Evolutionary conservation across 2,888 invertebrate genomes (phyloP).

Genomic region (Andrena trimmerana): DNA sequence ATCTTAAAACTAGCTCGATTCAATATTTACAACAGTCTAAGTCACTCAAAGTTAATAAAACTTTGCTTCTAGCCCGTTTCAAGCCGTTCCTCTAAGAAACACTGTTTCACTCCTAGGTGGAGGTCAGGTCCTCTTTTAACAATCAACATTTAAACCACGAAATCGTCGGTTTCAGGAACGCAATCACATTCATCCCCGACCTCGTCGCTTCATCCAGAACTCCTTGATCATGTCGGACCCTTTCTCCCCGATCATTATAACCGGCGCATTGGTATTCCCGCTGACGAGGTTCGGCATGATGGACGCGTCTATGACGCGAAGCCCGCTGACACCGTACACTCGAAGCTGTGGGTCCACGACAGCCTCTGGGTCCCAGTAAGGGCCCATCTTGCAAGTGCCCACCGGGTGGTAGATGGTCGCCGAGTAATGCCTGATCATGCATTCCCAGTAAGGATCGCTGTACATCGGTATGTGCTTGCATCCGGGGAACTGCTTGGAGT

Average conservation of each 20-base stretch:
- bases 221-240: slow-evolving; percentile 95
- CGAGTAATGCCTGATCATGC: slow-evolving; percentile 92
- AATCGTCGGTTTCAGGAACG: neutral
- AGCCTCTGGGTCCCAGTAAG: slow-evolving; percentile 93
- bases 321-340: slow-evolving; percentile 92
- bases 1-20: too few species aligned
- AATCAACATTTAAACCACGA: neutral
- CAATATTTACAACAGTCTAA: too few species aligned
- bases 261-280: slow-evolving; percentile 94
- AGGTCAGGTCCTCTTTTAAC: neutral
- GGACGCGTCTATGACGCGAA: slow-evolving; percentile 94
- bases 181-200: slow-evolving; percentile 12
- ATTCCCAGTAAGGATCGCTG: slow-evolving; percentile 94
- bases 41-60: too few species aligned
- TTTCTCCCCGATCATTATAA: slow-evolving; percentile 96
- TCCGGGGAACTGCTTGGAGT: slow-evolving; percentile 91
- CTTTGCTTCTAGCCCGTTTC: neutral
- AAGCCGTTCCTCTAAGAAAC: neutral
- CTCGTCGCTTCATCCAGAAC: slow-evolving; percentile 90
- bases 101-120: neutral
- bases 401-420: slow-evolving; percentile 95
- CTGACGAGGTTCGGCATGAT: slow-evolving; percentile 95
- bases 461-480: slow-evolving; percentile 89
- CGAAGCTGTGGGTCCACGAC: slow-evolving; percentile 93
- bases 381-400: slow-evolving; percentile 96